Evolutionary conservation across 2,797 vertebrate genomes (phyloP), one percentile per base, ranked within the genome.

Genomic region (Pangasius macronema): DNA sequence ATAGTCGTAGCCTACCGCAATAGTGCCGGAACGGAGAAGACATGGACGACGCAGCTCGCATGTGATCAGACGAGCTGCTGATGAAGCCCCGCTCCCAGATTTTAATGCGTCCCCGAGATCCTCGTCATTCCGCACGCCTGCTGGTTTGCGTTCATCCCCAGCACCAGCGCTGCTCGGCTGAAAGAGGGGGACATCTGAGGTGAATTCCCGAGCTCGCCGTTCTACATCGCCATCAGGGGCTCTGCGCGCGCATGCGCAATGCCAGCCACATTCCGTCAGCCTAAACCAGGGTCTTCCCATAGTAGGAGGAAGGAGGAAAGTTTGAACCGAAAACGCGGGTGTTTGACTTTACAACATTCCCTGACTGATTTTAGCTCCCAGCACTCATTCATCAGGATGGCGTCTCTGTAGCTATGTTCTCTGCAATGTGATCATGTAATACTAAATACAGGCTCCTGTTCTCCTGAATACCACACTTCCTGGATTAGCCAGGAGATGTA

Each of bases 161-260:
- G 33, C 22, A 65, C 61, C 20, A 51, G 39, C 39, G 5, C 30
- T 79, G 5, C 70, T 36, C 36, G n/a, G 30, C 77, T 67, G 57
- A 77, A 67, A 24, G 9, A 59, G 59, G 77, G 42, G 42, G 36
- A 55, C 67, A 33, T 63, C 42, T 82, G 77, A 82, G 67, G 70
- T 70, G 83, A 70, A 87, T 42, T 70, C 82, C 63, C 67, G 82
- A 82, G 49, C 81, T 82, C 80, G 39, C 72, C 42, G 70, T 82
- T 65, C 79, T 80, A 88, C 88, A 82, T 88, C 88, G 89, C 91
- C 91, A 89, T 87, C 85, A 75, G 77, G 83, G 75, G 57, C 9
- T 63, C 10, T 0, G 39, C 61, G 22, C 6, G 89, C 75, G 86
- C 91, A 91, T 89, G 91, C 88, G 91, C 91, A 89, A 18, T 87